A percentile compares a stretch with the other conserved stretches of the same genome.
Conservation (phyloP, 2,113 vertebrate species). For the Crotalus tigris region DNA sequence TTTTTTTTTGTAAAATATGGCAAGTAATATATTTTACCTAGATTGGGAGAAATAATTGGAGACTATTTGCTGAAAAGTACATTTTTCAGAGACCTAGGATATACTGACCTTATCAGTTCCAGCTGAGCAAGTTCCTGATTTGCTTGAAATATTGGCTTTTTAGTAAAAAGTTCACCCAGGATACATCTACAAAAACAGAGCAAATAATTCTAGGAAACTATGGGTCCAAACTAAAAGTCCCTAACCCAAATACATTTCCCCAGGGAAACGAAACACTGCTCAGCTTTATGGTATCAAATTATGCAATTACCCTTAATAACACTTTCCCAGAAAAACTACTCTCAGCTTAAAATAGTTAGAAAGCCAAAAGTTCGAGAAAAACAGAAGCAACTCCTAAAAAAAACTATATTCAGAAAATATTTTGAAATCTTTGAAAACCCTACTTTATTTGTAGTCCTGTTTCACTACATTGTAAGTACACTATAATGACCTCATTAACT, state of each 20-base stretch:
- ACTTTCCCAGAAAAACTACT: background rate
- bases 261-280: background rate
- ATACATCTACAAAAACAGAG: slow-evolving; percentile 82
- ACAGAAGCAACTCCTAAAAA: background rate
- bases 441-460: background rate
- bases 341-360: background rate
- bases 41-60: background rate
- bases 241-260: background rate
- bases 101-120: slow-evolving; percentile 93
- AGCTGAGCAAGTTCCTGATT: slow-evolving; percentile 97
- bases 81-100: background rate
- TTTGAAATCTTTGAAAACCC: background rate
- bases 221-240: background rate
- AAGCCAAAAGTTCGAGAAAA: background rate
- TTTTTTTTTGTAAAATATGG: background rate
- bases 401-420: background rate
- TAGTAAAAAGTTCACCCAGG: slow-evolving; percentile 96
- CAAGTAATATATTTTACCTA: background rate
- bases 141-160: slow-evolving; percentile 99
- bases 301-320: background rate
- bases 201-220: background rate
- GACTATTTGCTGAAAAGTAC: background rate
- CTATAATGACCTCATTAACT: background rate
- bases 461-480: background rate
- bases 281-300: background rate